A percentile compares a stretch with the other conserved stretches of the same genome.
phyloP scores from a whole-genome alignment of 2,888 invertebrate species.

The Eupelmus urozonus region DNA sequence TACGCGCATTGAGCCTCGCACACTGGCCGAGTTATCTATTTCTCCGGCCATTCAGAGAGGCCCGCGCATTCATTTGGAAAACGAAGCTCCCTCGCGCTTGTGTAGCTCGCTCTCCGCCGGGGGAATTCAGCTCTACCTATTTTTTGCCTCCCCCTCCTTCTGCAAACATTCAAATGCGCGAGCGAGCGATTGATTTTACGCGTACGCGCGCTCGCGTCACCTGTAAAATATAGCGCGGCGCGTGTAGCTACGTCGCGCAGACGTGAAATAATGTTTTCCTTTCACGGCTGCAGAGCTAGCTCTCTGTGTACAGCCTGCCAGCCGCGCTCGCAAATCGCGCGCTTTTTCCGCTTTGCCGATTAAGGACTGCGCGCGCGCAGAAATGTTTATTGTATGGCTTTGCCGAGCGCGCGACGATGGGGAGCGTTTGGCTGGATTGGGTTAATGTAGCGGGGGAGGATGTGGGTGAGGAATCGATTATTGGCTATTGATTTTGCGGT shows the following conservation, averaged over 20 bases:
- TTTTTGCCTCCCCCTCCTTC: too few relatives aligned
- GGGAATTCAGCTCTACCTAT: too few relatives aligned
- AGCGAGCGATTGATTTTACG: conserved; percentile 33
- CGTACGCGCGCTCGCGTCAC: neutral
- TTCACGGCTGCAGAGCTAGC: neutral
- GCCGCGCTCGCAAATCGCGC: conserved; percentile 15
- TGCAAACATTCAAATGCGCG: conserved; percentile 27
- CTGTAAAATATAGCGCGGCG: conserved; percentile 18
- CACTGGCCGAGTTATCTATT: conserved; percentile 21
- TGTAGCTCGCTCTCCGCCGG: neutral
- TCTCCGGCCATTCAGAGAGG: neutral
- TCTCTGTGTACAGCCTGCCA: neutral
- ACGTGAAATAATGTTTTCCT: conserved; percentile 36
- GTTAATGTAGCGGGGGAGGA: too few relatives aligned
- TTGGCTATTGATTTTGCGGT: neutral
- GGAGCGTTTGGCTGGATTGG: neutral
- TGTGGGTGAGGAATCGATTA: neutral
- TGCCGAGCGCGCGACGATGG: neutral
- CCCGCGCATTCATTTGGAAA: conserved; percentile 41
- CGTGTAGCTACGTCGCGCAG: neutral
- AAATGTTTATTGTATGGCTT: conserved; percentile 9
- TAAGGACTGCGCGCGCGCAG: conserved; percentile 22
- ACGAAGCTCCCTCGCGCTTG: conserved; percentile 29
- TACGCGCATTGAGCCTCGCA: conserved; percentile 3
- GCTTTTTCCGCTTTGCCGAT: conserved; percentile 37